Base-by-base conservation (phyloP, 1,140 invertebrate species). In the Dermatophagoides farinae region DNA sequence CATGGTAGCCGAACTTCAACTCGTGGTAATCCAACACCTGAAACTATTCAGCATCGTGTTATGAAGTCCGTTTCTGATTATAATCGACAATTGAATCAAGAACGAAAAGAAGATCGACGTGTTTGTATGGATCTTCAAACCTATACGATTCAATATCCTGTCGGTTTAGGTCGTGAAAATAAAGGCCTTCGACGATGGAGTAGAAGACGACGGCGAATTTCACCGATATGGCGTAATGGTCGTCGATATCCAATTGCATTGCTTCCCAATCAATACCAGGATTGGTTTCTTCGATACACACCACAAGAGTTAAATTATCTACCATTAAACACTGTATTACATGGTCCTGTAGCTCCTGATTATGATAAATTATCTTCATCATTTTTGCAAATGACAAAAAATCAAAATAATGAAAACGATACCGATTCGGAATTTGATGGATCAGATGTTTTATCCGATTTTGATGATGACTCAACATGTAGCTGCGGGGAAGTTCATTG, bases 251-350 rank as follows among this genome's bases (percentile, higher is more conserved):
- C 92, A 20, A 79, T 95, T 31, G 79, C 89, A 39, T 73, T 96
- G 51, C 80, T 97, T 64, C 88, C 89, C 22, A 91, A 90, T 59
- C 92, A 97, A 73, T 96, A 82, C 73, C 83, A 84, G 62, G 87
- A 93, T 71, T 79, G 79, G 71, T 95, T 86, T 72, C 77, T 80
- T 22, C 60, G 62, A 76, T 84, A 80, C 67, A 77, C 78, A 1
- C 67, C 78, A n/a, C 71, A 75, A 38, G 82, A 84, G 70, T 69
- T 85, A 50, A 79, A 78, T 60, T 83, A 86, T 69, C 83, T 91
- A 71, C 92, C 92, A 5, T 65, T 97, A 16, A 93, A 92, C 70
- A 93, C 90, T 10, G 85, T 86, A 55, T 67, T 90, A 50, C 84
- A 84, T 66, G 82, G 84, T 63, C 83, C 85, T 16, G 75, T 79